Evolutionary conservation across 2,113 vertebrate species (phyloP), one percentile per base, ranked within the genome.

Genomic region (Cranoglanis bouderius): DNA sequence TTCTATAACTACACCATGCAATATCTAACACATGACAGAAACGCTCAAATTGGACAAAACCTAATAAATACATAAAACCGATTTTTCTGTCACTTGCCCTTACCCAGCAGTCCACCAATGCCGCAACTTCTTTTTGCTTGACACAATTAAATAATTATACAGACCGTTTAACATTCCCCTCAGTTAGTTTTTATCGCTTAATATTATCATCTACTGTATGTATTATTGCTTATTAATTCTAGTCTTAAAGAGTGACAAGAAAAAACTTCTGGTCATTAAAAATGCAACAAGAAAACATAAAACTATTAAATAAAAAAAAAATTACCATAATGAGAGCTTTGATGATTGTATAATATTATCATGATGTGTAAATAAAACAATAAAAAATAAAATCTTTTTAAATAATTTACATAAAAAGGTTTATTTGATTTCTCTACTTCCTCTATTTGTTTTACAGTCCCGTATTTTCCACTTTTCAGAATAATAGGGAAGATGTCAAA

Each of bases 61-160:
- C 6, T 32, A 67, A 67, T 67, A 67, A 67, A 67, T 14, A 63
- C 40, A 63, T 87, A 61, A 81, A 67, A 87, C 43, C 61, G 59
- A 38, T 70, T 82, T 77, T 82, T n/a, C 74, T 70, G 57, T 80
- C n/a, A 67, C 55, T 84, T 82, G 29, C 63, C 32, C 59, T 49
- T 74, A 57, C 46, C 16, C 67, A 40, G 53, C 63, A 82, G 32
- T 88, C 80, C 46, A 85, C 43, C n/a, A 40, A 13, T 46, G 18
- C 77, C 38, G 8, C 40, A 84, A 51, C 8, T 40, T 63, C 40
- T 84, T 26, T 86, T 63, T 87, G 57, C 46, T 78, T 70, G 26
- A 49, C 26, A 46, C 13, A 9, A 4, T 21, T 86, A 55, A 57
- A 57, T 51, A 57, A 87, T 84, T 61, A 4, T 0, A 19, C 14